phyloP scores from a whole-genome alignment of 2,797 vertebrate species.

The Squalus acanthias region DNA sequence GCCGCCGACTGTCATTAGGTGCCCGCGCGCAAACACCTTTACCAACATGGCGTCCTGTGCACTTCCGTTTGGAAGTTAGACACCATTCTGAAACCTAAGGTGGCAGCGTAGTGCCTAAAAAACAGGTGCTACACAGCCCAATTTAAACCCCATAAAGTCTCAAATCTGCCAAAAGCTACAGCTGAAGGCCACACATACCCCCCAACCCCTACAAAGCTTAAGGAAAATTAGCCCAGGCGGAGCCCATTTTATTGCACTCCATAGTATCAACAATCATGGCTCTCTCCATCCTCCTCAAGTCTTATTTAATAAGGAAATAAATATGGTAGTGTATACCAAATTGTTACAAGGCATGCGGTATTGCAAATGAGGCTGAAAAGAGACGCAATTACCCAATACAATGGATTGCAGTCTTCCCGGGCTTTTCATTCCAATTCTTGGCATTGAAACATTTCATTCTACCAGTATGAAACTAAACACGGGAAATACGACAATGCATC shows the following conservation, averaged over 20 bases:
- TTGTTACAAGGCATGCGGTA: no score
- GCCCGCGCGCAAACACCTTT: not conserved
- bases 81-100: not conserved
- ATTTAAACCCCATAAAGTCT: not conserved
- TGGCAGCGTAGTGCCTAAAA: not conserved
- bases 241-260: not conserved
- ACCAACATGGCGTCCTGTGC: not conserved
- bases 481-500: not conserved
- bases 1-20: not conserved
- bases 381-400: not conserved
- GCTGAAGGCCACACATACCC: not conserved
- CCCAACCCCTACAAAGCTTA: not conserved
- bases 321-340: not conserved
- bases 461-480: not conserved
- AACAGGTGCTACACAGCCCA: not conserved
- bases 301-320: not conserved
- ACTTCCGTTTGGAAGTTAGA: not conserved
- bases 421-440: not conserved
- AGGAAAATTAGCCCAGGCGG: not conserved
- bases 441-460: not conserved
- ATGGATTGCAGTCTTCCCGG: not conserved
- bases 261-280: not conserved
- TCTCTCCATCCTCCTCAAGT: not conserved
- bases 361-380: not conserved
- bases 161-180: not conserved